Conservation (phyloP, 2,888 invertebrate genomes). For the Tupiocoris notatus region DNA sequence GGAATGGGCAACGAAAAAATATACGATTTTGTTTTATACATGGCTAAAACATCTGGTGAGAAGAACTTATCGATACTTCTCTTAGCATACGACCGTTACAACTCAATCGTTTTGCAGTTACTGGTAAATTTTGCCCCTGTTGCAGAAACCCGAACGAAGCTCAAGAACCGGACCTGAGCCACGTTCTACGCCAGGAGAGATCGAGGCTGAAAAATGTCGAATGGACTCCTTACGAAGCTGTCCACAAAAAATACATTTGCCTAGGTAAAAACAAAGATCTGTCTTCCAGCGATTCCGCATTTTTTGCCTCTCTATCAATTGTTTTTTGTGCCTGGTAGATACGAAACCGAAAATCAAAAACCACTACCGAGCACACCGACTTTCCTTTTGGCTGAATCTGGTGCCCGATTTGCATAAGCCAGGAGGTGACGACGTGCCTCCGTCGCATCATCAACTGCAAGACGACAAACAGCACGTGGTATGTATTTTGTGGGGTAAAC, state of each 20-base stretch:
- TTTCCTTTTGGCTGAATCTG: constrained; percentile 92
- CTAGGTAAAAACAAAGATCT: too few species aligned
- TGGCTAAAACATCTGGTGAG: too few species aligned
- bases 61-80: too few species aligned
- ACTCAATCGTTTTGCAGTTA: too few species aligned
- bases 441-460: constrained; percentile 57
- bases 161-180: constrained; percentile 60
- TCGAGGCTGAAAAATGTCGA: constrained; percentile 82
- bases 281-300: too few species aligned
- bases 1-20: too few species aligned
- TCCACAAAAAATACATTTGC: constrained; percentile 88
- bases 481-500: too few species aligned
- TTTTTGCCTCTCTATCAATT: too few species aligned
- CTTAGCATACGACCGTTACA: too few species aligned
- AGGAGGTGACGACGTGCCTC: constrained; percentile 74
- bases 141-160: constrained; percentile 87
- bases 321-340: constrained; percentile 60
- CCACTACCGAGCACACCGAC: constrained; percentile 88
- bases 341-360: constrained; percentile 87
- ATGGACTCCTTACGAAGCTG: constrained; percentile 91
- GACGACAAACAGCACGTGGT: constrained; percentile 54
- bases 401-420: constrained; percentile 89
- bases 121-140: constrained; percentile 41
- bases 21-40: too few species aligned
- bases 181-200: constrained; percentile 72